Evolutionary conservation across 53 echinoderm and acorn worm species (phyloP).

Genomic region (Henricia sp.): DNA sequence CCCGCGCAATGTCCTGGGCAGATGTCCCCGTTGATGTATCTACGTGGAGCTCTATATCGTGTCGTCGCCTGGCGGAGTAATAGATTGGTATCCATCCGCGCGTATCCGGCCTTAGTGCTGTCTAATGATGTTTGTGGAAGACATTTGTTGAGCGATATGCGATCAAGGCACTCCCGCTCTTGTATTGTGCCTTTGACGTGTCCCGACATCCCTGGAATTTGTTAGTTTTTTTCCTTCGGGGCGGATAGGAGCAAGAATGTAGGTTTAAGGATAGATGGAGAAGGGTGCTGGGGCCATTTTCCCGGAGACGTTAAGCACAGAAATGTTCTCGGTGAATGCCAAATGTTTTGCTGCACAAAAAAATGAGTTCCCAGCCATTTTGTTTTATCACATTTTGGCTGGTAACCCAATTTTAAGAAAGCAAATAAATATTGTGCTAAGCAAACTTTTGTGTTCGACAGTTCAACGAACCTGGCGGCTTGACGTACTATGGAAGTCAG

Average conservation of each 20-base stretch:
- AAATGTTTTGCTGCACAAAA: too few relatives aligned
- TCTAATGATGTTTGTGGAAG: neutral
- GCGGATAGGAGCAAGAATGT: neutral
- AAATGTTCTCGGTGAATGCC: too few relatives aligned
- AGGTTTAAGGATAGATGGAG: neutral
- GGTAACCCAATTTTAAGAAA: too few relatives aligned
- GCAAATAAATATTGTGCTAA: too few relatives aligned
- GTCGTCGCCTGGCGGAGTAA: constrained; percentile 11
- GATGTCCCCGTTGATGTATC: neutral
- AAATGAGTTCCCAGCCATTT: too few relatives aligned
- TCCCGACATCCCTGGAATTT: neutral
- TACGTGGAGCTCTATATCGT: neutral
- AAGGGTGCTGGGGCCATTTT: neutral
- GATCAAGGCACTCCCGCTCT: neutral
- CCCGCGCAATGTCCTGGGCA: too few relatives aligned
- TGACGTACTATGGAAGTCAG: too few relatives aligned
- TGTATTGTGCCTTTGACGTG: neutral
- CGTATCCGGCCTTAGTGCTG: neutral
- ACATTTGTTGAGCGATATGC: neutral
- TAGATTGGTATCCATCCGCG: neutral
- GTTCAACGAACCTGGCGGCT: too few relatives aligned
- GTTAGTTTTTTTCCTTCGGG: neutral
- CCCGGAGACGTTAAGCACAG: too few relatives aligned
- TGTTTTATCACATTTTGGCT: too few relatives aligned
- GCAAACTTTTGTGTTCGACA: too few relatives aligned